Base-by-base conservation (phyloP, 2,888 invertebrate species). In the Nasonovia ribisnigri region DNA sequence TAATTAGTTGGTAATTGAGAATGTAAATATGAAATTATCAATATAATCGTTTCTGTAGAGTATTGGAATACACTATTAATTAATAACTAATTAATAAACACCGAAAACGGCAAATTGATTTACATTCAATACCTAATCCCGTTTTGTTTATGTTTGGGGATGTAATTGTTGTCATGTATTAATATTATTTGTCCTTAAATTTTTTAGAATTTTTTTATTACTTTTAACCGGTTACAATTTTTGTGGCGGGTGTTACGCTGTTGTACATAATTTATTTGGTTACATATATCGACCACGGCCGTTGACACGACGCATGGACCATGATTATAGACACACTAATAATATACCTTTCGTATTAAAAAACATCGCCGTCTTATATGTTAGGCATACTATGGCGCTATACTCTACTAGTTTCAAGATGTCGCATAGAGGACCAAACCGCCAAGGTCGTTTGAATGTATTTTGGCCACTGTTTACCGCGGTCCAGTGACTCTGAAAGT, bases 401-500 rank as follows among this genome's bases (percentile, higher is more conserved):
- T 42, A 42, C 48, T 51, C 29, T 20, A 48, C 26, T 54, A 90
- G 84, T 86, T 42, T 60, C 48, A 90, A 86, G 84, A 84, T 88
- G 57, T 60, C 86, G 29, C 60, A 36, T 54, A 89, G n/a, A 46
- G 54, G 42, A 86, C 57, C 51, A 92, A 88, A 77, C n/a, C 86
- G 26, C 48, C 93, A 93, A 93, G 93, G 93, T 93, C 93, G 93
- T 84, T 57, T 43, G 36, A 43, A 60, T 43, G 67, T 48, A 51
- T 90, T 90, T 51, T 51, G 26, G 57, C 46, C n/a, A 29, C 13
- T 54, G 46, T 29, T 88, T 86, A 20, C 29, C 29, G 29, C 90
- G 90, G 93, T 93, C 67, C 89, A 90, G 84, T 84, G 90, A 90
- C 84, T 90, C 86, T 86, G 90, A 90, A 93, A 93, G 93, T 67